Conservation (phyloP, 2,888 invertebrate genomes). For the Junonia oenone region DNA sequence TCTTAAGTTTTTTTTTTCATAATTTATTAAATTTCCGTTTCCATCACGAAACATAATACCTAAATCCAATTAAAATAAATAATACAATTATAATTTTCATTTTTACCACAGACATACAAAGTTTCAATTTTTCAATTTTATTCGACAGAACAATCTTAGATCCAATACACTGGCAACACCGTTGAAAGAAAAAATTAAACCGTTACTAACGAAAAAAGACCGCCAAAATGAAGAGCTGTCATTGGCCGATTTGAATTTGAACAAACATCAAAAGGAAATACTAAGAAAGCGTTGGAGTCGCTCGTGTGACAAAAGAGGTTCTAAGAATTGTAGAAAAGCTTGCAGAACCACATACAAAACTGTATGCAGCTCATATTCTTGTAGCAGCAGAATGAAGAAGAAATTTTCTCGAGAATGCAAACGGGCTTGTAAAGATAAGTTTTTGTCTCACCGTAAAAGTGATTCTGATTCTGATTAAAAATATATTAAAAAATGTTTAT, state of each 20-base stretch:
- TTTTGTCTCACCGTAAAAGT: slow-evolving; percentile 7
- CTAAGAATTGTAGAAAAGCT: slow-evolving; percentile 38
- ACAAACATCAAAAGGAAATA: slow-evolving; percentile 22
- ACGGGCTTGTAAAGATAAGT: slow-evolving; percentile 36
- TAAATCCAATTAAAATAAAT: no score
- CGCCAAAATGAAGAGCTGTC: slow-evolving; percentile 1
- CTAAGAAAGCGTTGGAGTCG: slow-evolving; percentile 34
- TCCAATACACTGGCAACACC: neutral
- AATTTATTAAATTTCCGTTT: neutral
- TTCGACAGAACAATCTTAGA: neutral
- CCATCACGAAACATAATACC: no score
- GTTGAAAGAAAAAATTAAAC: neutral
- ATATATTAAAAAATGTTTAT: neutral
- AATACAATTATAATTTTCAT: no score
- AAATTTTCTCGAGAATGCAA: slow-evolving; percentile 42
- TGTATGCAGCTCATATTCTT: slow-evolving; percentile 36
- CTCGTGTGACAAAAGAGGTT: slow-evolving; percentile 36
- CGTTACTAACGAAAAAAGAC: neutral
- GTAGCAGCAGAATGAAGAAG: slow-evolving; percentile 37
- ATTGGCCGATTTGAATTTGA: slow-evolving; percentile 25
- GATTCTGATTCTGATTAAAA: slow-evolving; percentile 12
- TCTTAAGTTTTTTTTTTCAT: no score
- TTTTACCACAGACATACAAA: no score
- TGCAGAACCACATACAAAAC: slow-evolving; percentile 34
- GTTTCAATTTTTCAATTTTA: neutral